These are phyloP conservation scores for Acanthopleura granulata DNA, from an alignment of 2,888 invertebrate genomes.

Conservation along the genomic window DNA sequence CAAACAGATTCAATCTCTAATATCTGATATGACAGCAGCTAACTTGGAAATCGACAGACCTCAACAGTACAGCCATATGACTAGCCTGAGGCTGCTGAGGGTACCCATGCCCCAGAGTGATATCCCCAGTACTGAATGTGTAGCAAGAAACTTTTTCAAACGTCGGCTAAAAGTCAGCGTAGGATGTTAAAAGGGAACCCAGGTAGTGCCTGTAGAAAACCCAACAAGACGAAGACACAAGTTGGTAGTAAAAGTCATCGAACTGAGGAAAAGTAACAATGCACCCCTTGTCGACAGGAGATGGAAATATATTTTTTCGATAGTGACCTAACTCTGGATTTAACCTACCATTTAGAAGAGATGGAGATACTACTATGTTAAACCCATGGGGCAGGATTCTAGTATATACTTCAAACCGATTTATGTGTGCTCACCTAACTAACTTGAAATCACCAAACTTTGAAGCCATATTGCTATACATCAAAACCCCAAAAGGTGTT, in stretches of 20 bases:
- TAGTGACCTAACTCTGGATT: too few relatives aligned
- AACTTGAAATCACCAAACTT: too few relatives aligned
- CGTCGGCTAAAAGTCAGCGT: background rate
- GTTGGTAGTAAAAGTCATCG: background rate
- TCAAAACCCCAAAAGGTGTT: too few relatives aligned
- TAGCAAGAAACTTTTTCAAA: background rate
- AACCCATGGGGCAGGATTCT: too few relatives aligned
- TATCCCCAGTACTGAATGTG: background rate
- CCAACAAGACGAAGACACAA: background rate
- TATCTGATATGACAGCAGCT: background rate
- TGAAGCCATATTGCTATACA: too few relatives aligned
- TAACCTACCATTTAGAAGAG: too few relatives aligned
- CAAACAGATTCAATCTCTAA: background rate
- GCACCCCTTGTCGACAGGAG: background rate
- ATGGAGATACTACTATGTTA: too few relatives aligned
- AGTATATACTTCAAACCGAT: too few relatives aligned
- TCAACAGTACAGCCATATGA: background rate
- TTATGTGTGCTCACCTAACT: too few relatives aligned
- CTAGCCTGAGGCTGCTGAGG: background rate
- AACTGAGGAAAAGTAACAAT: background rate
- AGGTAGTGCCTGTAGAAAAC: background rate
- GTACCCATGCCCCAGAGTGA: constrained; percentile 14
- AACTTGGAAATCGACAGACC: constrained; percentile 3
- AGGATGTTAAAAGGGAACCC: background rate
- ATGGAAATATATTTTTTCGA: constrained; percentile 7